Conservation (phyloP, 2,888 invertebrate species). For the Cephus sareptanus region DNA sequence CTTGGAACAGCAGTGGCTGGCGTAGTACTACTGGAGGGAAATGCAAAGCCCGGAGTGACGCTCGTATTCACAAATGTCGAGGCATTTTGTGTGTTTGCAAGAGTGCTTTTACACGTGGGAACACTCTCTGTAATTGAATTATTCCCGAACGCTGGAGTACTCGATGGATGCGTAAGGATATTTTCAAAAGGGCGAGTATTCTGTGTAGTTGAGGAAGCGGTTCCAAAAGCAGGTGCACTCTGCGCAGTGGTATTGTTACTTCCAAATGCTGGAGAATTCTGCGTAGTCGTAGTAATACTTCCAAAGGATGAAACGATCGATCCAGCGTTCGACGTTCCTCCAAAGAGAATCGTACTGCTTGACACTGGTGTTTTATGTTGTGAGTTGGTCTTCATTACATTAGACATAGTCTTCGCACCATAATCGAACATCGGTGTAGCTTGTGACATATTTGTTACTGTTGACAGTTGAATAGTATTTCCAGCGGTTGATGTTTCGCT, state of each 20-base stretch:
- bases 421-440: background rate
- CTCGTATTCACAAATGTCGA: background rate
- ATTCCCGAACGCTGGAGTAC: background rate
- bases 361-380: background rate
- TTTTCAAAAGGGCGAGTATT: background rate
- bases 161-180: background rate
- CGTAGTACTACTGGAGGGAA: background rate
- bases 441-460: background rate
- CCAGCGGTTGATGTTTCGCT: background rate
- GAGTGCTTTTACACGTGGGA: background rate
- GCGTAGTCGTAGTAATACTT: slow-evolving; percentile 4
- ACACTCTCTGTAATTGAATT: background rate
- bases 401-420: background rate
- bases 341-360: background rate
- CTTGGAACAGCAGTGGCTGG: background rate
- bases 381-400: background rate
- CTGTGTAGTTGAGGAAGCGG: background rate
- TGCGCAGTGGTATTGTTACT: slow-evolving; percentile 10
- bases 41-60: background rate
- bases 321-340: background rate
- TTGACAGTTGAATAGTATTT: background rate
- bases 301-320: slow-evolving; percentile 19
- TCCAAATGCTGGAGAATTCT: slow-evolving; percentile 1
- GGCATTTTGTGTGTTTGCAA: background rate
- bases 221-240: slow-evolving; percentile 12